Conservation (phyloP, 2,113 vertebrate species). For the Pachypanchax playfairii region DNA sequence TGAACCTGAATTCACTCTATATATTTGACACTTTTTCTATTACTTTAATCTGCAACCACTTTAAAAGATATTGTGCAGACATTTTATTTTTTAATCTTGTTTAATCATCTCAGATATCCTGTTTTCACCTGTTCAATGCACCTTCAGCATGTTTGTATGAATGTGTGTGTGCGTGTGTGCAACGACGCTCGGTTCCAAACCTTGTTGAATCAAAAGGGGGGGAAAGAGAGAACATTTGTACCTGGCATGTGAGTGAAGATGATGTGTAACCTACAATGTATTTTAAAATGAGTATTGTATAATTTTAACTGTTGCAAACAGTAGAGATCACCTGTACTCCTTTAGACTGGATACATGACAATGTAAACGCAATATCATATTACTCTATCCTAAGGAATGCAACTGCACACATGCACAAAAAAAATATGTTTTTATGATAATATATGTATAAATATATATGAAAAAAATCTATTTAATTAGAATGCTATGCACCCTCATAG, state of each 20-base stretch:
- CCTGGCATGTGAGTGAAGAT: slow-evolving; percentile 56
- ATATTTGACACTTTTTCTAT: too few species aligned
- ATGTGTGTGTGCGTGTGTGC: slow-evolving; percentile 9
- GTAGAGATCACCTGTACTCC: slow-evolving; percentile 82
- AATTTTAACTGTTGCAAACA: slow-evolving; percentile 78
- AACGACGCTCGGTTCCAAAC: slow-evolving; percentile 16
- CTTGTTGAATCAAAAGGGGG: slow-evolving; percentile 19
- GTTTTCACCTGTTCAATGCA: slow-evolving; percentile 18
- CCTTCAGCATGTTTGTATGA: slow-evolving; percentile 30
- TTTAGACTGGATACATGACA: slow-evolving; percentile 83
- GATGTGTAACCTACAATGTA: slow-evolving; percentile 68
- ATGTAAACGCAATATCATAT: slow-evolving; percentile 86
- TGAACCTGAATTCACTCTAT: too few species aligned
- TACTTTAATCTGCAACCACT: background rate
- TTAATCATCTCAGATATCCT: slow-evolving; percentile 1
- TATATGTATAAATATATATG: slow-evolving; percentile 85
- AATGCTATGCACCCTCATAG: slow-evolving; percentile 87
- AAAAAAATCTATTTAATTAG: slow-evolving; percentile 83
- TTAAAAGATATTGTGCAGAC: background rate
- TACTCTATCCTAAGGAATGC: slow-evolving; percentile 86
- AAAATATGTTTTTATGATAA: slow-evolving; percentile 84
- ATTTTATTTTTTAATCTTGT: background rate
- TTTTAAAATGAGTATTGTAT: slow-evolving; percentile 75
- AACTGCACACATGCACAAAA: slow-evolving; percentile 86
- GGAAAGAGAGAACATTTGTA: slow-evolving; percentile 37